Base-by-base conservation (phyloP, 2,888 invertebrate genomes). In the Latrodectus elegans region DNA sequence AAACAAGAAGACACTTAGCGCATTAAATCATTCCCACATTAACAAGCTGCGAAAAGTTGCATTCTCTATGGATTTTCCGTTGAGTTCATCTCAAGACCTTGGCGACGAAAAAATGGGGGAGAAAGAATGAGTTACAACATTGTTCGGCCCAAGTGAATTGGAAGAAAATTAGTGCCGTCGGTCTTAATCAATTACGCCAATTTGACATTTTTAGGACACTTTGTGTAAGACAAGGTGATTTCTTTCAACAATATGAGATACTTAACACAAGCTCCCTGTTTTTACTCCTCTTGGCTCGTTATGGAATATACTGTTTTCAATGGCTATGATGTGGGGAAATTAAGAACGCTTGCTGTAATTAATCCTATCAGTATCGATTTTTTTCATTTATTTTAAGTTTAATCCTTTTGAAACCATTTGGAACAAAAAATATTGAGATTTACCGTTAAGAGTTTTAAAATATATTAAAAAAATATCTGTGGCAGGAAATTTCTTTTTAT, bases 191-290 rank as follows among this genome's bases (percentile, higher is more conserved):
- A 82, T 82, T 82, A 82, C 75, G 68, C 68, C 75, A 68, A 75
- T 82, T 82, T 82, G 81, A 75, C 75, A 68, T 68, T 67, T 82
- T 75, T 82, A 82, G 60, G 74, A 70, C 81, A 73, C 26, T 73
- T 81, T 53, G 64, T 49, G 38, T 1, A 22, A 64, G 72, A 60
- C 72, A 60, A 60, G 72, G 53, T 75, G n/a, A 80, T 72, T 80
- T 64, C 79, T 80, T 80, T 60, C 71, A 71, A 80, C 72, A 65
- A 67, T 67, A 65, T 38, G 4, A 8, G 73, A 65, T 74, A 65
- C 81, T 73, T 73, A 81, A 73, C 68, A 22, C 22, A 53, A 26
- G 77, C 53, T n/a, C 17, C 26, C 26, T 15, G 15, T 51, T 73
- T 73, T 81, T 73, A 73, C 60, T 60, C n/a, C 2, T 38, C 4